Evolutionary conservation across 1,140 invertebrate genomes (phyloP).

Genomic region (Dendrolimus kikuchii): DNA sequence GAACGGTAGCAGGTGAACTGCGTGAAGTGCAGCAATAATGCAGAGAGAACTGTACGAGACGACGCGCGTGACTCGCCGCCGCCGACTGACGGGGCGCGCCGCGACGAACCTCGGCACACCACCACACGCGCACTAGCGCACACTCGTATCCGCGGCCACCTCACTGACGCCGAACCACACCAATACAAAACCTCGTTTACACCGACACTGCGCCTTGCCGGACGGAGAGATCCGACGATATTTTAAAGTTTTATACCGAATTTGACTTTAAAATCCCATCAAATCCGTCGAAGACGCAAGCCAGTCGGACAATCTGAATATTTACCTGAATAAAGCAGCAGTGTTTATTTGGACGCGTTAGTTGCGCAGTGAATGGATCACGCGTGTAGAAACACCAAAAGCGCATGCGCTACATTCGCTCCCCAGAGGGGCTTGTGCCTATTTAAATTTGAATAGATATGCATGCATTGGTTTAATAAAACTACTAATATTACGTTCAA

Average conservation of each 20-base stretch:
- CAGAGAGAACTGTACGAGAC: conserved; percentile 39
- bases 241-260: conserved; percentile 57
- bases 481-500: no score
- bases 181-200: conserved; percentile 25
- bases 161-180: conserved; percentile 24
- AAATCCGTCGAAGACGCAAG: conserved; percentile 35
- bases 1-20: conserved; percentile 47
- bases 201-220: conserved; percentile 18
- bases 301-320: conserved; percentile 38
- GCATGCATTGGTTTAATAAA: no score
- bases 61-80: conserved; percentile 63
- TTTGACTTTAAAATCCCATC: conserved; percentile 49
- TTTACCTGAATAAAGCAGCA: conserved; percentile 41
- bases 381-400: conserved; percentile 45
- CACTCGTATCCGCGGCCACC: conserved; percentile 35
- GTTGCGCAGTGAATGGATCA: conserved; percentile 61
- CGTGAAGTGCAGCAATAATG: conserved; percentile 35
- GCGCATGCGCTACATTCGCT: conserved; percentile 61
- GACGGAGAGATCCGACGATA: conserved; percentile 48
- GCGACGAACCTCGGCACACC: conserved; percentile 46
- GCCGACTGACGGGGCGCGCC: conserved; percentile 64
- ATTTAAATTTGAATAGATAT: no score
- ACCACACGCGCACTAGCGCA: conserved; percentile 54
- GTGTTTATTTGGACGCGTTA: conserved; percentile 37
- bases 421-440: conserved; percentile 22